Conservation (phyloP, 2,888 invertebrate species). For the Pegoplata infirma region DNA sequence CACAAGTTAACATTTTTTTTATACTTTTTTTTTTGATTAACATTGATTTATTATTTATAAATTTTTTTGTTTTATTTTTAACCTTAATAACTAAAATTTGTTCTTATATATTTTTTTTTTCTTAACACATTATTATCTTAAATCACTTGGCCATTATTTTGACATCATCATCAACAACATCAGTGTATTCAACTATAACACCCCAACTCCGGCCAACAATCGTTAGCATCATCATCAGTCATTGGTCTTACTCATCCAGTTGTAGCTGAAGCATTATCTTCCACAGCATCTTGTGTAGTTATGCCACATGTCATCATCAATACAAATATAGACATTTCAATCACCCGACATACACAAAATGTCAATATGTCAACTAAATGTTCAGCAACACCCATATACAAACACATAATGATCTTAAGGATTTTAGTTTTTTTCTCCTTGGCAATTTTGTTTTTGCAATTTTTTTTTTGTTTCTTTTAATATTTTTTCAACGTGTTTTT, state of each 20-base stretch:
- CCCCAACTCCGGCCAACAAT: neutral
- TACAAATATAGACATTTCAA: conserved; percentile 71
- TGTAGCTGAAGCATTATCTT: conserved; percentile 17
- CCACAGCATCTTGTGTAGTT: conserved; percentile 37
- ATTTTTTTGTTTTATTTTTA: neutral
- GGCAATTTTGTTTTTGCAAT: neutral
- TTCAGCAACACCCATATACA: conserved; percentile 72
- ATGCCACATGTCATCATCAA: conserved; percentile 71
- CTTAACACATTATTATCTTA: conserved; percentile 31
- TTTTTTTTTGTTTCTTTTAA: neutral
- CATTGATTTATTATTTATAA: conserved; percentile 30
- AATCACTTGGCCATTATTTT: conserved; percentile 50
- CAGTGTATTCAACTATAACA: conserved; percentile 17
- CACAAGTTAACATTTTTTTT: too few species aligned
- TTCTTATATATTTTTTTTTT: neutral
- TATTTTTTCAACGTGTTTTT: too few species aligned
- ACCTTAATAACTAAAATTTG: conserved; percentile 10
- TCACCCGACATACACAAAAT: conserved; percentile 71
- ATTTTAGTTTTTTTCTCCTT: neutral
- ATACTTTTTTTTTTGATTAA: conserved; percentile 4
- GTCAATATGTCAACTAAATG: conserved; percentile 72
- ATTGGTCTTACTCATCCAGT: conserved; percentile 30
- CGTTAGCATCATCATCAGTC: conserved; percentile 43
- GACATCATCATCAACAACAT: conserved; percentile 11
- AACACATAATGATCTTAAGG: conserved; percentile 72